phyloP scores from a whole-genome alignment of 2,888 invertebrate species.

The Mimas tiliae region DNA sequence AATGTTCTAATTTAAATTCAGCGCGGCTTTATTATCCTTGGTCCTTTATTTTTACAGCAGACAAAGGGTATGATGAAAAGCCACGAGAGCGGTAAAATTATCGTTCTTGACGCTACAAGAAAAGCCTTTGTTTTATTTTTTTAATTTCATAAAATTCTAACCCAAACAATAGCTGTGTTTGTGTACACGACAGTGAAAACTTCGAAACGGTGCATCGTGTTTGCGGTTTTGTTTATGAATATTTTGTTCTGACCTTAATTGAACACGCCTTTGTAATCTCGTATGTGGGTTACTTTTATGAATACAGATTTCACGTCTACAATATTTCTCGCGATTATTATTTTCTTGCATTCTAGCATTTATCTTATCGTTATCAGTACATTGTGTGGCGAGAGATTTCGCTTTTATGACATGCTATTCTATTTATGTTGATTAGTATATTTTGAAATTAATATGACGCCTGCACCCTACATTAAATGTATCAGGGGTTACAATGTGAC shows the following conservation, averaged over 20 bases:
- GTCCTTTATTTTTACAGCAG: conserved; percentile 17
- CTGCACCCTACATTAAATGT: neutral
- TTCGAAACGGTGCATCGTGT: conserved; percentile 35
- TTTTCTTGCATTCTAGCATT: conserved; percentile 6
- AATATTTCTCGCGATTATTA: neutral
- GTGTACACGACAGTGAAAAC: conserved; percentile 35
- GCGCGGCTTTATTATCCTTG: conserved; percentile 8
- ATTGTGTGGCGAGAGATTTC: neutral
- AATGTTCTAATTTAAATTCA: conserved; percentile 3
- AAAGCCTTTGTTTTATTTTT: neutral
- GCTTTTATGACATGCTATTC: conserved; percentile 1
- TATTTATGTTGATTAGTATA: neutral
- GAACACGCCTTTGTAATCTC: conserved; percentile 34
- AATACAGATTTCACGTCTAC: conserved; percentile 25
- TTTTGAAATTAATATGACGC: neutral
- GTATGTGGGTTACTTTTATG: conserved; percentile 30
- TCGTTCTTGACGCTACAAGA: conserved; percentile 24
- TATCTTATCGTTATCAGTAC: conserved; percentile 22
- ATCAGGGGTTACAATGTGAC: too few species aligned
- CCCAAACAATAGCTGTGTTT: neutral
- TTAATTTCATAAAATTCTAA: neutral
- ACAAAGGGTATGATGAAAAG: conserved; percentile 22
- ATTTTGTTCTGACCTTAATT: conserved; percentile 46
- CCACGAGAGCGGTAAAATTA: conserved; percentile 20
- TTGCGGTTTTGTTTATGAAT: conserved; percentile 36